phyloP scores from a whole-genome alignment of 2,888 invertebrate species.

The Cinara cedri region DNA sequence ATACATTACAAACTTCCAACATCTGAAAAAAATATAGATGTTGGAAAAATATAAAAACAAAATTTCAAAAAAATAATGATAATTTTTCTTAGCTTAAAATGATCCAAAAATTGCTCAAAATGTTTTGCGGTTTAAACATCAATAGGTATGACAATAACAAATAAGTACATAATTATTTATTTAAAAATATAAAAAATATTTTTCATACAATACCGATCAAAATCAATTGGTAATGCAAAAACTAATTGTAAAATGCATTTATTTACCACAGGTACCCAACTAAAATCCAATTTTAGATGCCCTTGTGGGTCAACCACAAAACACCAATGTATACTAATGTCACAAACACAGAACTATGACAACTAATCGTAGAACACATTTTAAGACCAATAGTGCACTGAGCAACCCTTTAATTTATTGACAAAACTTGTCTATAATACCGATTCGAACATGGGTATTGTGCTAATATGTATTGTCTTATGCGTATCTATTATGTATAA shows the following conservation, averaged over 20 bases:
- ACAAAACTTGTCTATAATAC: slow-evolving; percentile 21
- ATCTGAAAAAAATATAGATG: too few relatives aligned
- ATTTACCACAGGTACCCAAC: slow-evolving; percentile 1
- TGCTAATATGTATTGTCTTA: slow-evolving; percentile 14
- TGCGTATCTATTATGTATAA: too few relatives aligned
- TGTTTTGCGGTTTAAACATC: too few relatives aligned
- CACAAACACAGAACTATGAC: neutral
- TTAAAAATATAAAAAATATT: too few relatives aligned
- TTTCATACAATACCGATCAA: neutral
- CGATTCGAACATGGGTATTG: neutral
- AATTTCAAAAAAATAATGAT: too few relatives aligned
- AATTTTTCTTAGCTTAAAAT: too few relatives aligned
- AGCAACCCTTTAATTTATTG: slow-evolving; percentile 31
- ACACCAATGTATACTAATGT: neutral
- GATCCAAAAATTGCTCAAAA: too few relatives aligned
- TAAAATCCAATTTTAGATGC: slow-evolving; percentile 50
- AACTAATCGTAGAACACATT: neutral
- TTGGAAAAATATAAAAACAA: too few relatives aligned
- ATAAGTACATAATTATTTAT: too few relatives aligned
- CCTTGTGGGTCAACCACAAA: slow-evolving; percentile 42
- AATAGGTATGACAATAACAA: too few relatives aligned
- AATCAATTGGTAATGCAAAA: neutral
- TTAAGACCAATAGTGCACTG: slow-evolving; percentile 9
- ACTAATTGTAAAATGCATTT: neutral
- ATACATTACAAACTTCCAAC: too few relatives aligned